Conservation (phyloP, 2,113 vertebrate genomes). For the Chaetodon auriga region DNA sequence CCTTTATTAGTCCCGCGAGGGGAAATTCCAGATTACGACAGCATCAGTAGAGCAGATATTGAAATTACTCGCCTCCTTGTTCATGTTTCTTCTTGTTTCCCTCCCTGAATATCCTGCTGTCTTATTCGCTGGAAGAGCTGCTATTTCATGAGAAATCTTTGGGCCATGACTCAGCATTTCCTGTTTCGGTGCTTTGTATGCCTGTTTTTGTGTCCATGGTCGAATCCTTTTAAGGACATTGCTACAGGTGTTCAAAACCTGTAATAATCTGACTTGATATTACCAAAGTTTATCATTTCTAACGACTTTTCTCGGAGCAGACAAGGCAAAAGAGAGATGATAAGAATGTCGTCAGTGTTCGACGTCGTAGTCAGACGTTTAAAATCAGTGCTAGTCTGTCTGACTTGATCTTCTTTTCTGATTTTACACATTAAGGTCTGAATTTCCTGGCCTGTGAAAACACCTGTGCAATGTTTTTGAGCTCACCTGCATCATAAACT, state of each 20-base stretch:
- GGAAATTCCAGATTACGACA: too few species aligned
- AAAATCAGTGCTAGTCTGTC: too few species aligned
- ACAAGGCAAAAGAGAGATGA: background rate
- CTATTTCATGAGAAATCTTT: background rate
- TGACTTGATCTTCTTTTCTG: too few species aligned
- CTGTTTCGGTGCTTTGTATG: background rate
- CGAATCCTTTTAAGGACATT: background rate
- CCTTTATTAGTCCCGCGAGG: too few species aligned
- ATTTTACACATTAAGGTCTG: too few species aligned
- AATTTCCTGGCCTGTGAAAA: too few species aligned
- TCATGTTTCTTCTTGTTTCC: background rate
- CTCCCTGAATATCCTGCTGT: background rate
- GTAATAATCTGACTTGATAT: background rate
- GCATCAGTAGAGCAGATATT: too few species aligned
- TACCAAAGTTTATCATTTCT: background rate
- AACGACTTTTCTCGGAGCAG: background rate
- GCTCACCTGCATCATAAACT: too few species aligned
- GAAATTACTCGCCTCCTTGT: background rate
- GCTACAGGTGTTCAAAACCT: background rate
- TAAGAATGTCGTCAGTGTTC: too few species aligned
- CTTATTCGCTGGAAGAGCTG: background rate
- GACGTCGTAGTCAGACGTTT: too few species aligned
- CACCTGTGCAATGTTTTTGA: too few species aligned
- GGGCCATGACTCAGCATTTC: background rate
- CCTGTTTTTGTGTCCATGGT: background rate